phyloP scores from a whole-genome alignment of 2,113 vertebrate species.

The Laticauda laticaudata region DNA sequence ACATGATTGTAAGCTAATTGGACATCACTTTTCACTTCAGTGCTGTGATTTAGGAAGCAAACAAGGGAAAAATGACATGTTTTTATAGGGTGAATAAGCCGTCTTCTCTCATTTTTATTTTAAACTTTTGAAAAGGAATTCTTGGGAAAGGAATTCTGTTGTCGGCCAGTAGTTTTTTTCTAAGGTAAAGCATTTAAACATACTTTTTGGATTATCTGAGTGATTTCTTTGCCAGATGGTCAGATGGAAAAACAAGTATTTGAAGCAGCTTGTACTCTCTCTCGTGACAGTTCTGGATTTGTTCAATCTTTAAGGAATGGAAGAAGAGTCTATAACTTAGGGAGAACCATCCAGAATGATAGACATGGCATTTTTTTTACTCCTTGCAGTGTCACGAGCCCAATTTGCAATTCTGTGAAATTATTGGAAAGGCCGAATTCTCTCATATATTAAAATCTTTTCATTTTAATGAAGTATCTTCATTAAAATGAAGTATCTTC shows the following conservation, averaged over 20 bases:
- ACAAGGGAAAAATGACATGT: background rate
- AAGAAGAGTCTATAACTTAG: background rate
- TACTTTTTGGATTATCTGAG: background rate
- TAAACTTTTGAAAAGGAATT: background rate
- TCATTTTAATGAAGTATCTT: background rate
- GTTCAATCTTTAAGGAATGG: background rate
- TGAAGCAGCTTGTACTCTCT: background rate
- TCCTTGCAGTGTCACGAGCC: background rate
- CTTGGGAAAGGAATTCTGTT: background rate
- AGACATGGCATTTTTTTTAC: no score
- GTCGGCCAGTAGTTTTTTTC: background rate
- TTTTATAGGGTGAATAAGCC: background rate
- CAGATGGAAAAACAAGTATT: background rate
- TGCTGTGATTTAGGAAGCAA: background rate
- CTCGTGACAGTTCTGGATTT: background rate
- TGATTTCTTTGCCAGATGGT: background rate
- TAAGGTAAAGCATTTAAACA: no score
- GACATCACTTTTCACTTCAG: background rate
- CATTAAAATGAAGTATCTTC: no score
- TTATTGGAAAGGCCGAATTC: background rate
- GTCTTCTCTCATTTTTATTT: background rate
- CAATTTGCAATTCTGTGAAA: background rate
- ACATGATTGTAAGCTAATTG: background rate
- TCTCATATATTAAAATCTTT: background rate
- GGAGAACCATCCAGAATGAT: background rate